These are phyloP conservation scores for Dendrocopos noguchii DNA, from an alignment of 2,113 vertebrate species.

Conservation along the genomic window DNA sequence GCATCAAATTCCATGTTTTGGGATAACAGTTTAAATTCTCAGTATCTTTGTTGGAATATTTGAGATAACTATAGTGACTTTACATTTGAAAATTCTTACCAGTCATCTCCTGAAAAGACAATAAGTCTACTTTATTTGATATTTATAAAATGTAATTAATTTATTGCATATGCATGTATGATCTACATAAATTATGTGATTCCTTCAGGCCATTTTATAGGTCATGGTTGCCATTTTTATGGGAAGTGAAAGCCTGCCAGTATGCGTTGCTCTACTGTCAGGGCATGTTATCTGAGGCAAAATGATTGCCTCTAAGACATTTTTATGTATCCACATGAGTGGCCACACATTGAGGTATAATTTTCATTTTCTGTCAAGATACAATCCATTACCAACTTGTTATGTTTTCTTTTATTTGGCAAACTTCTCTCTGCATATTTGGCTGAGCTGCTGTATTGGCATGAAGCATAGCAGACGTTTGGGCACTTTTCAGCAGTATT, in stretches of 20 bases:
- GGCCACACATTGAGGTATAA: constrained; percentile 82
- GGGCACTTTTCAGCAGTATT: constrained; percentile 79
- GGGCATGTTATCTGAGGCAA: constrained; percentile 79
- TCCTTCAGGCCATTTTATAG: constrained; percentile 59
- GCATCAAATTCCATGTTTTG: neutral
- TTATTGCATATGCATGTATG: constrained; percentile 23
- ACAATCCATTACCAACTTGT: constrained; percentile 84
- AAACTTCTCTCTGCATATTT: constrained; percentile 77
- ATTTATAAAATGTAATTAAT: constrained; percentile 44
- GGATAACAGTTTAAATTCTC: neutral
- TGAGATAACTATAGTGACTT: neutral
- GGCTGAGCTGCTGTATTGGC: constrained; percentile 79
- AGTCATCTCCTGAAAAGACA: constrained; percentile 26
- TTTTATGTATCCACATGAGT: constrained; percentile 80
- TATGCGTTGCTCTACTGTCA: constrained; percentile 70
- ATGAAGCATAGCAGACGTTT: constrained; percentile 70
- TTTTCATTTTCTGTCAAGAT: constrained; percentile 83
- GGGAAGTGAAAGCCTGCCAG: constrained; percentile 64
- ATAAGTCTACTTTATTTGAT: constrained; percentile 31
- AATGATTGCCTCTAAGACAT: constrained; percentile 79
- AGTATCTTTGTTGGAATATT: neutral
- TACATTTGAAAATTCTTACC: constrained; percentile 26
- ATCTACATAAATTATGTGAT: constrained; percentile 49
- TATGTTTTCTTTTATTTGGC: constrained; percentile 84
- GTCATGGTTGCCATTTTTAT: constrained; percentile 64